Conservation (phyloP, 2,797 vertebrate species). For the Liasis olivaceus region DNA sequence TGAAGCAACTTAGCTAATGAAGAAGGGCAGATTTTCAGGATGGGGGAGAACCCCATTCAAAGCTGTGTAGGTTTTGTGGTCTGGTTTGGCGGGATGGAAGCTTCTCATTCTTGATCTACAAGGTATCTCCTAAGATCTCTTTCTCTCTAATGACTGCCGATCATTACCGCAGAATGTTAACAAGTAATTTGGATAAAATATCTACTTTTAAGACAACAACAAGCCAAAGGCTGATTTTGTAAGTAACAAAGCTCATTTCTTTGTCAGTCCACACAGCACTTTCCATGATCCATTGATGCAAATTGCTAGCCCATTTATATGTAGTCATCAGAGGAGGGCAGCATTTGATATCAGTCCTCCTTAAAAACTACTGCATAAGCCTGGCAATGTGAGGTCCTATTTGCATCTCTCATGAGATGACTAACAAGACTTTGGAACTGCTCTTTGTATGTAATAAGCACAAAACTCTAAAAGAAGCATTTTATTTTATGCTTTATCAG, state of each 20-base stretch:
- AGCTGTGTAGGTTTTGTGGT: not conserved
- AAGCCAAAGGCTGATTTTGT: not conserved
- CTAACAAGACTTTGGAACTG: conserved; percentile 40
- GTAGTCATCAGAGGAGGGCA: conserved; percentile 23
- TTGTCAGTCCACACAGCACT: conserved; percentile 24
- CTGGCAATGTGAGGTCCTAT: conserved; percentile 43
- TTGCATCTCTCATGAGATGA: not conserved
- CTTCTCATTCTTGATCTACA: not conserved
- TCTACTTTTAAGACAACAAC: not conserved
- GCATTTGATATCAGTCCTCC: conserved; percentile 46
- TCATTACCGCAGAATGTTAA: not conserved
- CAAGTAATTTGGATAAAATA: not conserved
- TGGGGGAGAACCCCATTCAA: not conserved
- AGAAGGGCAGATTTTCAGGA: not conserved
- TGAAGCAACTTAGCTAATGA: not conserved
- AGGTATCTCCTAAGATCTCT: not conserved
- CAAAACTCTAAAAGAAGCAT: conserved; percentile 27
- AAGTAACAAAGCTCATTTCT: not conserved
- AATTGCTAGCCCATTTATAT: not conserved
- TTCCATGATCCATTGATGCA: not conserved
- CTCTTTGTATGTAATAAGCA: conserved; percentile 37
- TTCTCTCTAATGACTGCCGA: not conserved
- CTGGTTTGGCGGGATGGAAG: not conserved
- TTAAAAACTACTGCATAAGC: not conserved
- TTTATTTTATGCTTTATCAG: conserved; percentile 21